Percentiles rank a stretch among this genome's conserved stretches.
Evolutionary conservation across 2,888 invertebrate species (phyloP).

Genomic region (Protonemura montana): DNA sequence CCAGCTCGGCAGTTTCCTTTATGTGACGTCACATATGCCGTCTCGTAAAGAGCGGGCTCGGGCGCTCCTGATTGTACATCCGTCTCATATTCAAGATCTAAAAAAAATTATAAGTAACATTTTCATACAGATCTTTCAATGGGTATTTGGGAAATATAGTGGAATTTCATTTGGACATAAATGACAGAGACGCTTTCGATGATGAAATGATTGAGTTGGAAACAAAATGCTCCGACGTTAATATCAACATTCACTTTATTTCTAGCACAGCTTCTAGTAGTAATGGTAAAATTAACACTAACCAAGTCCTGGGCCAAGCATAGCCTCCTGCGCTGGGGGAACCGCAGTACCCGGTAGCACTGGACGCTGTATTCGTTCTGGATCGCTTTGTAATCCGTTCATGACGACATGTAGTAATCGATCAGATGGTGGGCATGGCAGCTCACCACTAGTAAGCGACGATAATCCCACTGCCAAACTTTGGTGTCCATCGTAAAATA

Average conservation of each 20-base stretch:
- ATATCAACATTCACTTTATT: no score
- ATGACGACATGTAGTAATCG: slow-evolving; percentile 85
- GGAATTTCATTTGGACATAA: neutral
- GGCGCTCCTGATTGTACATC: slow-evolving; percentile 93
- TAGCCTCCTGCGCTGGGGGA: slow-evolving; percentile 68
- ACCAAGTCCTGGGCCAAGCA: slow-evolving; percentile 71
- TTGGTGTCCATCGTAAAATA: slow-evolving; percentile 97
- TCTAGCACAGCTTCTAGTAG: neutral
- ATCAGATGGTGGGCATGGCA: slow-evolving; percentile 96
- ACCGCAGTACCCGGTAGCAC: slow-evolving; percentile 57
- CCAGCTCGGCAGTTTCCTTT: slow-evolving; percentile 96
- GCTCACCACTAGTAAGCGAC: slow-evolving; percentile 85
- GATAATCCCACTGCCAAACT: slow-evolving; percentile 88
- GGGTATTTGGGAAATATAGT: no score
- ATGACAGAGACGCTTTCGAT: neutral
- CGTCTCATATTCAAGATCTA: slow-evolving; percentile 95
- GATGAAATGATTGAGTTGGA: no score
- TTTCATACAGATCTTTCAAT: no score
- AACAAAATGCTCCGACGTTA: no score
- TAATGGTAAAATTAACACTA: neutral
- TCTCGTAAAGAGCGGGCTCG: slow-evolving; percentile 97
- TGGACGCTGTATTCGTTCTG: slow-evolving; percentile 67
- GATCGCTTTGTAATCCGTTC: slow-evolving; percentile 85
- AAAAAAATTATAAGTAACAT: neutral
- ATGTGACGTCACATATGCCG: slow-evolving; percentile 98